Evolutionary conservation across 2,113 vertebrate genomes (phyloP), one percentile per base, ranked within the genome.

Genomic region (Oncorhynchus nerka): DNA sequence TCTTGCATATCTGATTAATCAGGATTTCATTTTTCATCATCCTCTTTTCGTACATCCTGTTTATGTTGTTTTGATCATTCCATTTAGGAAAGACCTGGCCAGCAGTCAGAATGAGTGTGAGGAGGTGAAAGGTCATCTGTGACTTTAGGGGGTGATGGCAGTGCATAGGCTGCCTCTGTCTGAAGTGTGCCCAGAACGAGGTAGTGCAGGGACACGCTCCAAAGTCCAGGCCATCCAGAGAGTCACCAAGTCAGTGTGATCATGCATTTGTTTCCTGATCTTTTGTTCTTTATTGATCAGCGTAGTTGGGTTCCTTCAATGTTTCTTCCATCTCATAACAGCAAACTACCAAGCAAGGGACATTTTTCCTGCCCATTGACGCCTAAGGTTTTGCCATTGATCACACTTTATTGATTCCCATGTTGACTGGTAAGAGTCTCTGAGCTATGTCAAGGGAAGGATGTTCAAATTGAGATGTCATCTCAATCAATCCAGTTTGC

Each of bases 101-200:
- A 92, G 92, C 77, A 93, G 90, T 89, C 94, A 95, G 89, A 96
- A 92, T 83, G 94, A 90, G 16, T 95, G 93, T 73, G 94, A 94
- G 89, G 95, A 96, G 74, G 81, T 95, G 67, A 95, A 93, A 79
- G 90, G 83, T 87, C 94, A 75, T 68, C 84, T 98, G 72, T 93
- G 91, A 78, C 93, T 93, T 75, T 93, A 90, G 71, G 95, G 96
- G 69, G 90, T 90, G 12, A 87, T 94, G 24, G 80, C 90, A 65
- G 9, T 86, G 84, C 1, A 93, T 95, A 86, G 90, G 91, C 12
- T 96, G 96, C 39, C 86, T 98, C 75, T 99, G 97, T 91, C 82
- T 96, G 82, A 95, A 93, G 81, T 98, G 97, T 88, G 95, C 95
- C 7, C 96, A 97, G 68, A 94, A 96, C 0, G 95, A 97, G 75